Percentiles rank a stretch among this genome's conserved stretches.
Evolutionary conservation across 2,888 invertebrate genomes (phyloP).

Genomic region (Aleiodes alternator): DNA sequence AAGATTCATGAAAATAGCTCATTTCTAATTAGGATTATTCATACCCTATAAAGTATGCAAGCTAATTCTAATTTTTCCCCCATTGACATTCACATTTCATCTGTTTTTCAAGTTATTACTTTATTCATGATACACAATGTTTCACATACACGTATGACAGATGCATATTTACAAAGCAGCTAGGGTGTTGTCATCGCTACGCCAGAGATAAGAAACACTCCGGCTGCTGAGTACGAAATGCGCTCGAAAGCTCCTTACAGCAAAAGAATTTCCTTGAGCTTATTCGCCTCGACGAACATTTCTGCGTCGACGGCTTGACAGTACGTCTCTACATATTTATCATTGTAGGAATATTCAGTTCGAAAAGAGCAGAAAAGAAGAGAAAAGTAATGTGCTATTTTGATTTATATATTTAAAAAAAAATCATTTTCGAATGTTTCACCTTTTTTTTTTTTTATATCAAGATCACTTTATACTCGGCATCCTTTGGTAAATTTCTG

Average conservation of each 20-base stretch:
- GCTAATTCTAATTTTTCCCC: neutral
- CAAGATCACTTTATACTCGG: neutral
- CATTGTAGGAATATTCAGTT: slow-evolving; percentile 1
- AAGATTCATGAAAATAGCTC: too few species aligned
- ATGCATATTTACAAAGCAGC: slow-evolving; percentile 28
- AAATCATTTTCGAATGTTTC: too few species aligned
- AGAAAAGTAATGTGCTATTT: neutral
- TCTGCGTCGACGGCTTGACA: slow-evolving; percentile 29
- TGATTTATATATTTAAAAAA: too few species aligned
- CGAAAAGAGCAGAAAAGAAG: neutral
- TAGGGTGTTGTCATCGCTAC: slow-evolving; percentile 18
- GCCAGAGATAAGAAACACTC: slow-evolving; percentile 27
- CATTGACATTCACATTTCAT: slow-evolving; percentile 7
- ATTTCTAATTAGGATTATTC: too few species aligned
- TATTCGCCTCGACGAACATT: slow-evolving; percentile 33
- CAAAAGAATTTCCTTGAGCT: slow-evolving; percentile 32
- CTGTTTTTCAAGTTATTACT: slow-evolving; percentile 1
- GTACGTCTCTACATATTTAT: slow-evolving; percentile 24
- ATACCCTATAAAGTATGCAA: too few species aligned
- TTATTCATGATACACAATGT: neutral
- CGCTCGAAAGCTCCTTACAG: slow-evolving; percentile 37
- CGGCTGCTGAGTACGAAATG: slow-evolving; percentile 7
- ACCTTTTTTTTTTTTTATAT: too few species aligned
- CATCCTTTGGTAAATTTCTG: neutral
- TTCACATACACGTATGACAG: neutral